These are phyloP conservation scores for Charanyca ferruginea DNA, from an alignment of 2,888 invertebrate species.

Conservation along the genomic window DNA sequence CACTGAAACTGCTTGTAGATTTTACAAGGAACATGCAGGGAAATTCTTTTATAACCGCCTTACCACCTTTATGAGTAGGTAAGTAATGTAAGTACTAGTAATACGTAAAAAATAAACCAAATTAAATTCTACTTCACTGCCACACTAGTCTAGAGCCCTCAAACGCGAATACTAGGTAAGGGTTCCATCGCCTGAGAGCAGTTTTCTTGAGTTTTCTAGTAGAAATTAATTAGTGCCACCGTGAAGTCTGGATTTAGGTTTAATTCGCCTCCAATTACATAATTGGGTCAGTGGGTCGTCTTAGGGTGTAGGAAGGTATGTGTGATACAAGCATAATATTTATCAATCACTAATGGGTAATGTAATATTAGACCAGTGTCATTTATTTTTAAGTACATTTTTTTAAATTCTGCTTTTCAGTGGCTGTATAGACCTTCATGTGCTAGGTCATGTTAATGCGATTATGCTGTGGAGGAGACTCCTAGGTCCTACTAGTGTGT, in stretches of 20 bases:
- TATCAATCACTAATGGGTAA: no score
- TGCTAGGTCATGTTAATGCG: conserved; percentile 94
- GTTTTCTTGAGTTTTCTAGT: background rate
- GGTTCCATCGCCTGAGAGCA: background rate
- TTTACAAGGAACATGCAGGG: conserved; percentile 95
- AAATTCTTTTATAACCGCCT: conserved; percentile 96
- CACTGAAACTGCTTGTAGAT: conserved; percentile 92
- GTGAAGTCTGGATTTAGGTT: background rate
- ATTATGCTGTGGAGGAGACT: conserved; percentile 95
- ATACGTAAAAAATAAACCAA: background rate
- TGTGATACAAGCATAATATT: no score
- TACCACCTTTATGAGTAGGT: conserved; percentile 96
- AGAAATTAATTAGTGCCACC: background rate
- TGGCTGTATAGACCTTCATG: conserved; percentile 95
- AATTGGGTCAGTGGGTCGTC: no score
- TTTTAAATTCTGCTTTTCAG: conserved; percentile 87
- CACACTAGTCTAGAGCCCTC: no score
- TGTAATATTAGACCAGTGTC: no score
- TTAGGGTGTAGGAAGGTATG: no score
- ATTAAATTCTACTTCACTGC: background rate
- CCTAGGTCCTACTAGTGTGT: conserved; percentile 98
- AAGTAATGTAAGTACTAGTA: conserved; percentile 49
- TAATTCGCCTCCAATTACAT: background rate
- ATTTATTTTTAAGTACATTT: no score
- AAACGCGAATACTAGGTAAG: no score